A percentile compares a stretch with the other conserved stretches of the same genome.
phyloP scores from a whole-genome alignment of 2,797 vertebrate genomes.

The Periophthalmus magnuspinnatus region DNA sequence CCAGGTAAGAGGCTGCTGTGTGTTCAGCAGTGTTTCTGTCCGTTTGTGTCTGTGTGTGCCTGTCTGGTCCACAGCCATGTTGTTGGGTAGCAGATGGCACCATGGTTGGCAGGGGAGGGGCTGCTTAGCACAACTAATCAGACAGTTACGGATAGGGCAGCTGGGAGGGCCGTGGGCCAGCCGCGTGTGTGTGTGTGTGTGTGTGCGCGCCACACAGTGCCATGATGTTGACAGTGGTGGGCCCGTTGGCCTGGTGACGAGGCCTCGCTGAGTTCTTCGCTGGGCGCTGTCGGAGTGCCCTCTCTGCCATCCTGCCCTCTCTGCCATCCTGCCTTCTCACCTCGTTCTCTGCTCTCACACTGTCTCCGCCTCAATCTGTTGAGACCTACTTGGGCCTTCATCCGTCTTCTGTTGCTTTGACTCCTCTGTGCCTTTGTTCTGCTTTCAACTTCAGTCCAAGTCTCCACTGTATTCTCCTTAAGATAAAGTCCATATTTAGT shows the following conservation, averaged over 20 bases:
- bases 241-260: slow-evolving; percentile 87
- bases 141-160: slow-evolving; percentile 99
- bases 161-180: slow-evolving; percentile 98
- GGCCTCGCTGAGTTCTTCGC: slow-evolving; percentile 90
- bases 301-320: slow-evolving; percentile 67
- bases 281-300: slow-evolving; percentile 73
- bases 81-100: slow-evolving; percentile 87
- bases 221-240: slow-evolving; percentile 98
- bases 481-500: slow-evolving; percentile 17
- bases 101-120: slow-evolving; percentile 91
- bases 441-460: slow-evolving; percentile 10
- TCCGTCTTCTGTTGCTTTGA: slow-evolving; percentile 34
- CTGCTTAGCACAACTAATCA: slow-evolving; percentile 99
- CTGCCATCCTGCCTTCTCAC: slow-evolving; percentile 67
- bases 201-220: slow-evolving; percentile 75
- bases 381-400: slow-evolving; percentile 32
- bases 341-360: slow-evolving; percentile 48
- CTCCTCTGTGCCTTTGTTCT: slow-evolving; percentile 31
- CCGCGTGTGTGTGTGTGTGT: slow-evolving; percentile 73
- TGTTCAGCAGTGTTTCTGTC: slow-evolving; percentile 32
- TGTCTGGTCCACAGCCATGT: slow-evolving; percentile 96
- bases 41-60: slow-evolving; percentile 40
- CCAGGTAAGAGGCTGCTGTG: slow-evolving; percentile 67
- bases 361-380: slow-evolving; percentile 46
- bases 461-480: slow-evolving; percentile 19